Conservation (phyloP, 92 coral and sea anemone genomes). For the Phenganax stokvisi region DNA sequence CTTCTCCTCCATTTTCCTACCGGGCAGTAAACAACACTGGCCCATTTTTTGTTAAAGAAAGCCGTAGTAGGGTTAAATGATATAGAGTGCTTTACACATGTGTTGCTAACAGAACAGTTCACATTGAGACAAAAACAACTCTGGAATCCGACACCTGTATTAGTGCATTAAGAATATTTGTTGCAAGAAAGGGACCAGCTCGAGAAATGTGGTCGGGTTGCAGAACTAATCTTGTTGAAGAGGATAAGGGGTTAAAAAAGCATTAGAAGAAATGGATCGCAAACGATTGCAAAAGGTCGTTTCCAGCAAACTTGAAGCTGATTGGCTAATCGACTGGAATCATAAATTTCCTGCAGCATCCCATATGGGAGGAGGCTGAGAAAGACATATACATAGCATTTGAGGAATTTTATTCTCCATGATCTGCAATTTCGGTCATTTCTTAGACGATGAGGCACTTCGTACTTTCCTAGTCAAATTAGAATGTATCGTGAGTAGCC, state of each 20-base stretch:
- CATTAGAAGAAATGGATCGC: slow-evolving; percentile 51
- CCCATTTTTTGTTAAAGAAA: slow-evolving; percentile 43
- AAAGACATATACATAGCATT: slow-evolving; percentile 32
- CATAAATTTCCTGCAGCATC: slow-evolving; percentile 43
- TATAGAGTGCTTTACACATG: slow-evolving; percentile 55
- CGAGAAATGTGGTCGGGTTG: slow-evolving; percentile 50
- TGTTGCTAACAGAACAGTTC: slow-evolving; percentile 53
- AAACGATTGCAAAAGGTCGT: slow-evolving; percentile 40
- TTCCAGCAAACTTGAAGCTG: slow-evolving; percentile 15
- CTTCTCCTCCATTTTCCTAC: slow-evolving; percentile 58
- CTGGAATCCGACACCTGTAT: slow-evolving; percentile 52
- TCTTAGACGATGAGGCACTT: too few relatives aligned
- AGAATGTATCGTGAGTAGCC: neutral
- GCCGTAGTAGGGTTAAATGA: slow-evolving; percentile 47
- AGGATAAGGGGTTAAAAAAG: slow-evolving; percentile 36
- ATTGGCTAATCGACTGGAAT: slow-evolving; percentile 47
- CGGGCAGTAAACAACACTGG: slow-evolving; percentile 56
- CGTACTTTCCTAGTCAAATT: neutral
- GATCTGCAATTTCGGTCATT: too few relatives aligned
- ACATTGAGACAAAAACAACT: slow-evolving; percentile 18
- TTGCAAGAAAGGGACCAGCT: slow-evolving; percentile 54
- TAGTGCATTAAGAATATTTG: slow-evolving; percentile 49
- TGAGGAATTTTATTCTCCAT: neutral
- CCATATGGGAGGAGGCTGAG: slow-evolving; percentile 57
- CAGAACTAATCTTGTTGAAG: slow-evolving; percentile 55